A percentile compares a stretch with the other conserved stretches of the same genome.
These are phyloP conservation scores for Gonioctena quinquepunctata DNA, from an alignment of 1,140 invertebrate genomes.

Conservation along the genomic window DNA sequence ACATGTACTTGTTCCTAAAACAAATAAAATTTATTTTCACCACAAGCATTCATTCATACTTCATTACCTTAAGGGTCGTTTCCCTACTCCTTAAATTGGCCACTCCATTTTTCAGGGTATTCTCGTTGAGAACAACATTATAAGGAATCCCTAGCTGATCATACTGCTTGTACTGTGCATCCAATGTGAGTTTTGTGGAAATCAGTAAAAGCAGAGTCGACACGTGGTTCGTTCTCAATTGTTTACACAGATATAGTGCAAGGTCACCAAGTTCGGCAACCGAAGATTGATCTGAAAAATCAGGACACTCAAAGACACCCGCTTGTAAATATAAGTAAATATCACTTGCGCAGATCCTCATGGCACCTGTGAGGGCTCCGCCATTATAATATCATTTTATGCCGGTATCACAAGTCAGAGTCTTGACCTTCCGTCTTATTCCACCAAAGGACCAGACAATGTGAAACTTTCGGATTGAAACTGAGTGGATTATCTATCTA, in stretches of 20 bases:
- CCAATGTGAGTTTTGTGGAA: slow-evolving; percentile 31
- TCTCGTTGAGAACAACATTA: slow-evolving; percentile 66
- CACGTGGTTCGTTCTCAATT: slow-evolving; percentile 59
- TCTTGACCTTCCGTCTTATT: no score
- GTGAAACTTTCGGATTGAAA: no score
- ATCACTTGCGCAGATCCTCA: no score
- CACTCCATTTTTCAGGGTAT: slow-evolving; percentile 73
- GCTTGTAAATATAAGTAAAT: no score
- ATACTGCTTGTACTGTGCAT: slow-evolving; percentile 44
- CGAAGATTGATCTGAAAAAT: neutral
- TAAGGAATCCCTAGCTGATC: slow-evolving; percentile 69
- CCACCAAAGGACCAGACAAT: no score
- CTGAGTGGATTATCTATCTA: no score
- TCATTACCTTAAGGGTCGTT: slow-evolving; percentile 69
- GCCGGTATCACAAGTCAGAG: no score
- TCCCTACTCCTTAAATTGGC: slow-evolving; percentile 71
- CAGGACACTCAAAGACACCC: no score
- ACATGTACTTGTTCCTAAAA: slow-evolving; percentile 61
- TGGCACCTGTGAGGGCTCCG: no score
- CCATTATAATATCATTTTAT: no score
- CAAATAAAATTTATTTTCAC: slow-evolving; percentile 27
- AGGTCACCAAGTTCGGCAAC: slow-evolving; percentile 58
- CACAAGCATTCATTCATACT: neutral
- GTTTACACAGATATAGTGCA: slow-evolving; percentile 58
- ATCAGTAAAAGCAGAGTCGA: slow-evolving; percentile 50